These are phyloP conservation scores for Cydia amplana DNA, from an alignment of 1,140 invertebrate genomes.

Conservation along the genomic window DNA sequence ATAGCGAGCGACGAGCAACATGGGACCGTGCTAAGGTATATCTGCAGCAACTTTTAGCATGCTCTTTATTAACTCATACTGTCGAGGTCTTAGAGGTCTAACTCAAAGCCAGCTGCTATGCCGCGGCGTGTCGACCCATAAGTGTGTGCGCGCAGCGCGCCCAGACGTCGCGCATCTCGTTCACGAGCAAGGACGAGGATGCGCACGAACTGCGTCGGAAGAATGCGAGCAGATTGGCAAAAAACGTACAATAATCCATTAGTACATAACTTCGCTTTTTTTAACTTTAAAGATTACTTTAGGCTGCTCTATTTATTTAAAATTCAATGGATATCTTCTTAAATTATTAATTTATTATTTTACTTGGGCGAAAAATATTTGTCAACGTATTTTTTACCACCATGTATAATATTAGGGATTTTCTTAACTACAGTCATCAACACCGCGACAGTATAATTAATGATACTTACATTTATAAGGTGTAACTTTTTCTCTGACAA, in stretches of 20 bases:
- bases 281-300: too few species aligned
- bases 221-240: slow-evolving; percentile 59
- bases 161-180: slow-evolving; percentile 74
- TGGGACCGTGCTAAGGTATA: slow-evolving; percentile 6
- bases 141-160: slow-evolving; percentile 64
- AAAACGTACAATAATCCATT: too few species aligned
- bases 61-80: too few species aligned
- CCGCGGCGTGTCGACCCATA: slow-evolving; percentile 63
- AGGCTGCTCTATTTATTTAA: too few species aligned
- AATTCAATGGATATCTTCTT: too few species aligned
- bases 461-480: background rate
- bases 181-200: slow-evolving; percentile 78
- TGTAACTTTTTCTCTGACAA: background rate
- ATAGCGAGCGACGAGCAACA: slow-evolving; percentile 59
- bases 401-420: too few species aligned
- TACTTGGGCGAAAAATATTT: too few species aligned
- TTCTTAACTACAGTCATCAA: too few species aligned
- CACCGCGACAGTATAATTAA: too few species aligned
- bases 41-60: background rate
- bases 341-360: too few species aligned
- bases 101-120: slow-evolving; percentile 65
- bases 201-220: slow-evolving; percentile 67
- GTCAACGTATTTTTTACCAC: too few species aligned
- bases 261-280: too few species aligned
- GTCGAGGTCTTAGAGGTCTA: slow-evolving; percentile 52